A percentile compares a stretch with the other conserved stretches of the same genome.
phyloP scores from a whole-genome alignment of 2,113 vertebrate species.

The Solea solea region DNA sequence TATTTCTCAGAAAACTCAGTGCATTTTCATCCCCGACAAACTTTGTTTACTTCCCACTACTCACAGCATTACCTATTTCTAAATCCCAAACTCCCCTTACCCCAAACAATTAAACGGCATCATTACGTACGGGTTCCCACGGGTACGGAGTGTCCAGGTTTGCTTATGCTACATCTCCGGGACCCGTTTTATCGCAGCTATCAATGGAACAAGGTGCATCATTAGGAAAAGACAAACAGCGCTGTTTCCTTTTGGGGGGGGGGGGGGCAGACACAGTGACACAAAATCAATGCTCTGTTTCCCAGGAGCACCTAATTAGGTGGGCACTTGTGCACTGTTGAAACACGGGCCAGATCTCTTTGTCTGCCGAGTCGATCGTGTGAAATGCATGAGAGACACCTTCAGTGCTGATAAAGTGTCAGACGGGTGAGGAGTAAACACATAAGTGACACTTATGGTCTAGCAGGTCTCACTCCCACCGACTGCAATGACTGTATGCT shows the following conservation, averaged over 20 bases:
- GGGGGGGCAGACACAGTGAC: conserved; percentile 73
- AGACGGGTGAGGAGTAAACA: conserved; percentile 73
- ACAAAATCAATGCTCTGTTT: conserved; percentile 87
- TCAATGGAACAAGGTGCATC: conserved; percentile 80
- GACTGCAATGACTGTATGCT: conserved; percentile 11
- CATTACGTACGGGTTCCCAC: conserved; percentile 77
- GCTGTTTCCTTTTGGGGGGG: conserved; percentile 51
- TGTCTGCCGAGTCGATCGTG: conserved; percentile 81
- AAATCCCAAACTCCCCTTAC: conserved; percentile 26
- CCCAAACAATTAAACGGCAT: conserved; percentile 68
- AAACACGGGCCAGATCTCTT: conserved; percentile 77
- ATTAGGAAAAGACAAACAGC: conserved; percentile 81
- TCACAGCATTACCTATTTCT: conserved; percentile 43
- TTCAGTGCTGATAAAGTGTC: conserved; percentile 76
- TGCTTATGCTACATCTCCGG: conserved; percentile 72
- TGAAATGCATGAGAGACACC: conserved; percentile 75
- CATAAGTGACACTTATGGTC: conserved; percentile 67
- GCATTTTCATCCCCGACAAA: conserved; percentile 68
- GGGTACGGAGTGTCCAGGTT: conserved; percentile 67
- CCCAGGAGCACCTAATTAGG: conserved; percentile 86
- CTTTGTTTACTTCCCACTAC: conserved; percentile 65
- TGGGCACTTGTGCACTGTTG: conserved; percentile 81
- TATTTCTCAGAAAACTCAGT: conserved; percentile 68
- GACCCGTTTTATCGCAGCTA: conserved; percentile 80
- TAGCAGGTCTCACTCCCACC: conserved; percentile 53